Evolutionary conservation across 2,797 vertebrate genomes (phyloP), one percentile per base, ranked within the genome.

Genomic region (Clarias laeviceps): DNA sequence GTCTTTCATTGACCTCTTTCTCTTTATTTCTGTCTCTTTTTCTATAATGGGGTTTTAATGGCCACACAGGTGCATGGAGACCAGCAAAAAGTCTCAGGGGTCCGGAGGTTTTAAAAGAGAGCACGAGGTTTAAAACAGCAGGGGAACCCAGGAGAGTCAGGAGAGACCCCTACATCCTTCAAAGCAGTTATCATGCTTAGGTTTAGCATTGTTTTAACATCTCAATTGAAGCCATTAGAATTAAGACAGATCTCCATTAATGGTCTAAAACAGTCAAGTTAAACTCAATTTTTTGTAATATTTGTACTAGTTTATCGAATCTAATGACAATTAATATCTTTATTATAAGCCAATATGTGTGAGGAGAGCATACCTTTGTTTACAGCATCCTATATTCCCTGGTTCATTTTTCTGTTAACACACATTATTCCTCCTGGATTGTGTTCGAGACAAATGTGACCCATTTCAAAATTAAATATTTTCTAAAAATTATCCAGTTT

Each of bases 21-120:
- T 82, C 59, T 81, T 59, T 45, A 56, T 79, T 68, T 84, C 87
- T 64, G 64, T 27, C 62, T 87, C 27, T 24, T 64, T 83, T 50
- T 27, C 70, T 74, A 50, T 85, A 89, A 89, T 85, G 70, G 80
- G 57, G 59, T 84, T 89, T 87, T 83, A 89, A 89, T 89, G 77
- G 84, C 64, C 37, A 18, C 22, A 66, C 37, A 70, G 74, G 79
- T 86, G 82, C 57, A 5, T 18, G 17, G 82, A 73, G 78, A 56
- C 84, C 57, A 22, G 40, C 64, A 72, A 56, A 88, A 78, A 86
- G 59, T 84, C 78, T 72, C n/a, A 15, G 57, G 73, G 70, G 84
- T 54, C 69, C 62, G 5, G 61, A 29, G 37, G 81, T 82, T 61
- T 37, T 54, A 57, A 68, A 65, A 65, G 59, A 83, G 40, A 66